Evolutionary conservation across 2,888 invertebrate species (phyloP).

Genomic region (Cecidostiba fungosa): DNA sequence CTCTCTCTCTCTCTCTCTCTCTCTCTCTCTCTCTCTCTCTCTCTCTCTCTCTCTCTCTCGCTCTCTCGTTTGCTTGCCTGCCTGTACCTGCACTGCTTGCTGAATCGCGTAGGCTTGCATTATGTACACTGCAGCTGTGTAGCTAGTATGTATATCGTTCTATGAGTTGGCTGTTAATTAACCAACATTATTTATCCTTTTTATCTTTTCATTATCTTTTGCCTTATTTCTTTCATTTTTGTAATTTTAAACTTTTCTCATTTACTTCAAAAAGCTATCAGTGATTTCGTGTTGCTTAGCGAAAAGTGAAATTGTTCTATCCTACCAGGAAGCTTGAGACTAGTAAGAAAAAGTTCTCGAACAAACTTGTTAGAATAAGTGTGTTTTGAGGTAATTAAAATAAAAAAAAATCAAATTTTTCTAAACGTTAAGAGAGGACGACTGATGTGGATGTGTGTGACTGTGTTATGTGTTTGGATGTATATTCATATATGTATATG

Average conservation of each 20-base stretch:
- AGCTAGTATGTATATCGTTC: not conserved
- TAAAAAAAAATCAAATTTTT: too few relatives aligned
- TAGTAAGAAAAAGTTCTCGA: too few relatives aligned
- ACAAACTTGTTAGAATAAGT: too few relatives aligned
- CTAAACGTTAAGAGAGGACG: too few relatives aligned
- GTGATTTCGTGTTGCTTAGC: not conserved
- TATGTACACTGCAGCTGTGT: not conserved
- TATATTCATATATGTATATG: too few relatives aligned
- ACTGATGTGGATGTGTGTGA: too few relatives aligned
- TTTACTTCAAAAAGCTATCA: not conserved
- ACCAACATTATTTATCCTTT: conserved; percentile 9
- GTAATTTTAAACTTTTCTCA: not conserved
- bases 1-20: not conserved
- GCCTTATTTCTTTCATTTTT: not conserved
- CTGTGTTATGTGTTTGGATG: too few relatives aligned
- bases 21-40: not conserved
- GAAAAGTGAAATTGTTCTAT: not conserved
- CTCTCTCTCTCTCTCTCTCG: not conserved
- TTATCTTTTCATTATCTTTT: not conserved
- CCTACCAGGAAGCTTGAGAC: too few relatives aligned
- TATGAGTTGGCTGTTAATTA: conserved; percentile 16
- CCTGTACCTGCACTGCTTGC: conserved; percentile 27
- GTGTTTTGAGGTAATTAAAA: too few relatives aligned
- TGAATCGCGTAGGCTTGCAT: conserved; percentile 44
- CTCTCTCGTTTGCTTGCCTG: not conserved